phyloP scores from a whole-genome alignment of 23 tunicate genomes.

The Pegea sp. region DNA sequence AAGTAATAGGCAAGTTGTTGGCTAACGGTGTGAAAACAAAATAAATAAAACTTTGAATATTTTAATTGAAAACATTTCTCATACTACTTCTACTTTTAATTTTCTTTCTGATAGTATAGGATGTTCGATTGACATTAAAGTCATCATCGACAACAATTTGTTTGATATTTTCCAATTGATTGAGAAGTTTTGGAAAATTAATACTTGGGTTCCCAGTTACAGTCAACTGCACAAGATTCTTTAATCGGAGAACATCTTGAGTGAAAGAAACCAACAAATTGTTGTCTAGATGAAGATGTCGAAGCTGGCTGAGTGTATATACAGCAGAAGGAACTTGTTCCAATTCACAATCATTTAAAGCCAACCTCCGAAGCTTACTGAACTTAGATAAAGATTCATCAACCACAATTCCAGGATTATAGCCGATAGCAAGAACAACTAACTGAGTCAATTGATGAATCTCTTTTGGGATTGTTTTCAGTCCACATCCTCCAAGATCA shows the following conservation, averaged over 20 bases:
- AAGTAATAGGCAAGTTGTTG: no score
- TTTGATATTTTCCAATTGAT: slow-evolving; percentile 29
- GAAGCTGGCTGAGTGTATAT: slow-evolving; percentile 30
- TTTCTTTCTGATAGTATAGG: background rate
- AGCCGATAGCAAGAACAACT: slow-evolving; percentile 66
- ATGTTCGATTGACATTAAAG: background rate
- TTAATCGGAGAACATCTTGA: slow-evolving; percentile 49
- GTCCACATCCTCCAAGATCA: slow-evolving; percentile 72
- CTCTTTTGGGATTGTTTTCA: slow-evolving; percentile 59
- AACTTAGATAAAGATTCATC: slow-evolving; percentile 57
- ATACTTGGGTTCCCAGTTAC: slow-evolving; percentile 54
- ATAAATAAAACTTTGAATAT: no score
- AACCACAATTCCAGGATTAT: slow-evolving; percentile 42
- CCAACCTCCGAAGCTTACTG: slow-evolving; percentile 54
- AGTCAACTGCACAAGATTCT: slow-evolving; percentile 57
- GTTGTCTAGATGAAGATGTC: slow-evolving; percentile 67
- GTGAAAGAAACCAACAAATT: slow-evolving; percentile 20
- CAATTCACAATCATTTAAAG: slow-evolving; percentile 50
- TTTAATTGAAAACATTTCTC: no score
- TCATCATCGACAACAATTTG: slow-evolving; percentile 49
- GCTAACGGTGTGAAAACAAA: no score
- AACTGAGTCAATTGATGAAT: slow-evolving; percentile 50
- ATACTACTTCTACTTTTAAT: no score
- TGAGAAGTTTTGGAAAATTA: slow-evolving; percentile 48
- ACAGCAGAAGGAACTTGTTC: slow-evolving; percentile 26